Evolutionary conservation across 2,113 vertebrate species (phyloP).

Genomic region (Indicator indicator): DNA sequence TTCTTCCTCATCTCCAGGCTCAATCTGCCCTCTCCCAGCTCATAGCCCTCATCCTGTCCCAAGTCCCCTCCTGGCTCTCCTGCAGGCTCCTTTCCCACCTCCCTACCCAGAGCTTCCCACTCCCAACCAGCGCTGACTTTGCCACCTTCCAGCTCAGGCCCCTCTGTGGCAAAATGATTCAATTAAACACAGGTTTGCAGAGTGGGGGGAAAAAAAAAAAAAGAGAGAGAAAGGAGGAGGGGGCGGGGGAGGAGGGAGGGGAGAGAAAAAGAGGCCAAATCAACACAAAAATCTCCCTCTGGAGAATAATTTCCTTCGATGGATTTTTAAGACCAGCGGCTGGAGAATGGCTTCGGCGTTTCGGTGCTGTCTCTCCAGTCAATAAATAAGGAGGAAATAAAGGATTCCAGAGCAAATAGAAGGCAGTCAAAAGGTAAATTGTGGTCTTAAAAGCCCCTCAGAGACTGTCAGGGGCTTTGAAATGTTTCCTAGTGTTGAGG

Average conservation of each 20-base stretch:
- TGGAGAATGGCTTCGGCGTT: constrained; percentile 67
- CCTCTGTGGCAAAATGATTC: constrained; percentile 40
- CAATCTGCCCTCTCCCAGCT: too few relatives aligned
- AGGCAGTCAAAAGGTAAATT: constrained; percentile 80
- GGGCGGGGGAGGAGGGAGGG: background rate
- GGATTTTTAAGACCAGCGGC: constrained; percentile 71
- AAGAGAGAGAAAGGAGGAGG: background rate
- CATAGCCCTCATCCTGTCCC: too few relatives aligned
- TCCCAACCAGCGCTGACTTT: background rate
- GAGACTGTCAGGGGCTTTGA: constrained; percentile 69
- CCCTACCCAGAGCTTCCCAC: background rate
- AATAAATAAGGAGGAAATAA: constrained; percentile 80
- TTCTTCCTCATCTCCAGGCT: too few relatives aligned
- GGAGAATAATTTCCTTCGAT: constrained; percentile 69
- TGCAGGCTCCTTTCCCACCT: background rate
- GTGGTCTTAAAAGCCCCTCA: constrained; percentile 77
- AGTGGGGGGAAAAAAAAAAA: background rate
- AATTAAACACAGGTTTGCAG: constrained; percentile 53
- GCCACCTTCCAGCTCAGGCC: background rate
- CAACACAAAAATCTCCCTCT: background rate
- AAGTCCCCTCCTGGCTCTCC: too few relatives aligned
- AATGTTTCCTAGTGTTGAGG: constrained; percentile 67
- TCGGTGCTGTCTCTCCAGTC: constrained; percentile 73
- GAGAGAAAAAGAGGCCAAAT: background rate
- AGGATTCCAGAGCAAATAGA: constrained; percentile 78